Evolutionary conservation across 2,888 invertebrate species (phyloP), one percentile per base, ranked within the genome.

Genomic region (Smittia aterrima): DNA sequence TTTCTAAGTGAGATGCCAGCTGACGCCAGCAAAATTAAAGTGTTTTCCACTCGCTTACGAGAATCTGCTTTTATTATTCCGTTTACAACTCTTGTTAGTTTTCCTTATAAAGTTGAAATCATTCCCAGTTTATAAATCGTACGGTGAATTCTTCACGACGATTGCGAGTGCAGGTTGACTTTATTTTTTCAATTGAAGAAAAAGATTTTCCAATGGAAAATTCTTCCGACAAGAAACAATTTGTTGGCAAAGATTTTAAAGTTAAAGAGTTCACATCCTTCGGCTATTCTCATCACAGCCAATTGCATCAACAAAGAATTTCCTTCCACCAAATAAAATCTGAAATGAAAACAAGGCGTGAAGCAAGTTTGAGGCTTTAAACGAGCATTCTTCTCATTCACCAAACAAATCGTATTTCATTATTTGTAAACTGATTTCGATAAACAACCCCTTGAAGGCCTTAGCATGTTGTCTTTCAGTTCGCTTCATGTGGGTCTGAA

Each of bases 1-100:
- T 70, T 75, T 47, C 75, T 75, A 75, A 75, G 70, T 75, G 75
- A 64, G 64, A 18, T 70, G 67, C 75, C 70, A 75, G 75, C 75
- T 75, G 75, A 75, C 75, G 75, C 70, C 58, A 72, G 24, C 27
- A 16, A 67, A 74, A 74, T 74, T 74, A 74, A 74, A 74, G 74
- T 66, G 7, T 41, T 64, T 27, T 54, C 58, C n/a, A n/a, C 24
- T 4, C 22, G 24, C 32, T 54, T 25, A 11, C 32, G 20, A 18
- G 7, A 9, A 67, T 9, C 18, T 2, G n/a, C 11, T 72, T 71
- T 72, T 72, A 62, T 72, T 72, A 72, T 62, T 62, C 40, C 53
- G 58, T 54, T 62, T 32, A 62, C 62, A 62, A 27, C 54, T 18
- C 18, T 58, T 11, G 47, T 13, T 22, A 18, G 4, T 4, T 70